Percentiles rank a stretch among this genome's conserved stretches.
These are phyloP conservation scores for Xenotilapia caudafasciata DNA, from an alignment of 2,113 vertebrate species.

Conservation along the genomic window DNA sequence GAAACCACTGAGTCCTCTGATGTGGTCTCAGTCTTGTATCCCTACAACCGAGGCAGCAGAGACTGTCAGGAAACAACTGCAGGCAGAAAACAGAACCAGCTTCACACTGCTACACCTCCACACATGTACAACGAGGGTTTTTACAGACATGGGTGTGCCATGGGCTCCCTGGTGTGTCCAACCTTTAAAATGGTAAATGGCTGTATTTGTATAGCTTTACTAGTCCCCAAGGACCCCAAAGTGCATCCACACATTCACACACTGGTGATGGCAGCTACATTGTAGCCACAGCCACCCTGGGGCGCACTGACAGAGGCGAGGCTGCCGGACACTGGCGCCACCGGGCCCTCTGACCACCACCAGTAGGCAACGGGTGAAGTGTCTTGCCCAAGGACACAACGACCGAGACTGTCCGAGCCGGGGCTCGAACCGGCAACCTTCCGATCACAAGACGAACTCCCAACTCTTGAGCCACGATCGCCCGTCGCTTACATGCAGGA, in stretches of 20 bases:
- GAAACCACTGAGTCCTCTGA: neutral
- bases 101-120: neutral
- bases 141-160: neutral
- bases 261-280: neutral
- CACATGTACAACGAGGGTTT: accelerated
- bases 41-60: neutral
- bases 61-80: neutral
- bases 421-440: accelerated
- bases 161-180: accelerated
- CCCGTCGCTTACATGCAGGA: accelerated
- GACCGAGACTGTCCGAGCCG: accelerated
- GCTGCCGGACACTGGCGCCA: accelerated
- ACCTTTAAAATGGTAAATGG: neutral
- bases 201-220: accelerated
- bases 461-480: accelerated
- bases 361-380: accelerated
- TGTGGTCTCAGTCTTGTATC: neutral
- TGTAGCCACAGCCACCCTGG: neutral
- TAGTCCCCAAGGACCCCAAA: neutral
- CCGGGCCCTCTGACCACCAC: accelerated
- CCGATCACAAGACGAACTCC: accelerated
- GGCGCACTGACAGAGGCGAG: neutral
- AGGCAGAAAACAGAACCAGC: neutral
- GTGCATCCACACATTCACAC: accelerated
- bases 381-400: neutral